A percentile compares a stretch with the other conserved stretches of the same genome.
Conservation (phyloP, 2,797 vertebrate genomes). For the Simalia tracyae region DNA sequence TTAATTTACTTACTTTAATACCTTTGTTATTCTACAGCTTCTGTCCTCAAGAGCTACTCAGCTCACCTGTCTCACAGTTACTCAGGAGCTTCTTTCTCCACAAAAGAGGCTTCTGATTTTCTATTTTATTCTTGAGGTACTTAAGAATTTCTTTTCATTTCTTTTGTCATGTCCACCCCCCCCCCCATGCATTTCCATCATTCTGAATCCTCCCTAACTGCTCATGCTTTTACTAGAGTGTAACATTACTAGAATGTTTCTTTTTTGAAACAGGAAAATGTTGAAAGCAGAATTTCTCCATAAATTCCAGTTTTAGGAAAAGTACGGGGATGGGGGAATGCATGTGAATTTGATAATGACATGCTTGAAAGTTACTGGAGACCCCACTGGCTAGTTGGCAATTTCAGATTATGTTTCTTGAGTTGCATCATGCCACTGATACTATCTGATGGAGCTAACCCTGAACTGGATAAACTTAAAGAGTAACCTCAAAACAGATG, state of each 20-base stretch:
- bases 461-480: constrained; percentile 27
- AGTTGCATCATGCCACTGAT: constrained; percentile 14
- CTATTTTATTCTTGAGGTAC: not conserved
- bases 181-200: not conserved
- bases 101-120: not conserved
- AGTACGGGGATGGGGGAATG: not conserved
- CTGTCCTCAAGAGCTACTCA: not conserved
- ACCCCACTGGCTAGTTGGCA: constrained; percentile 8
- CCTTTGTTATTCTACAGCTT: not conserved
- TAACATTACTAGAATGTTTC: not conserved
- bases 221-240: not conserved
- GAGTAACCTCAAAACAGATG: not conserved
- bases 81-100: not conserved
- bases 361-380: constrained; percentile 34
- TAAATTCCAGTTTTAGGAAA: not conserved
- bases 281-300: not conserved
- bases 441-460: constrained; percentile 61
- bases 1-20: not conserved
- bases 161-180: not conserved
- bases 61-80: not conserved
- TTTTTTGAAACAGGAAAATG: not conserved
- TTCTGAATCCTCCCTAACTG: not conserved
- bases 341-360: not conserved
- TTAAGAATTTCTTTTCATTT: not conserved
- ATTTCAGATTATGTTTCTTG: constrained; percentile 54